Conservation (phyloP, 2,888 invertebrate species). For the Meghimatium bilineatum region DNA sequence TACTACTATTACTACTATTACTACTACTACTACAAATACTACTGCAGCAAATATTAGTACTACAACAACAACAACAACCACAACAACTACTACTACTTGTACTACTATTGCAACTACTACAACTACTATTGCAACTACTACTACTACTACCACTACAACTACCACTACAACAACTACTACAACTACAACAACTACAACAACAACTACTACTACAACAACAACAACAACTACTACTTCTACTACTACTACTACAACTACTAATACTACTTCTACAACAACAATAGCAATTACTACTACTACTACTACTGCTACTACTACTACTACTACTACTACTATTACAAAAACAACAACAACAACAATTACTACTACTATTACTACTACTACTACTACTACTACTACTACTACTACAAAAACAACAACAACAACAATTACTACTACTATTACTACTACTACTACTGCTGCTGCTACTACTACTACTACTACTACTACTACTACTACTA, state of each 20-base stretch:
- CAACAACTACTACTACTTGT: not conserved
- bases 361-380: not conserved
- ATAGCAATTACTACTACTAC: not conserved
- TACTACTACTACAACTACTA: not conserved
- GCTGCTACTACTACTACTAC: too few relatives aligned
- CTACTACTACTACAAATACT: too few relatives aligned
- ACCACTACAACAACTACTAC: constrained; percentile 10
- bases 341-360: not conserved
- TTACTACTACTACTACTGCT: too few relatives aligned
- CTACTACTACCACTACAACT: constrained; percentile 30
- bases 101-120: constrained; percentile 12
- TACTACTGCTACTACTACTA: constrained; percentile 11
- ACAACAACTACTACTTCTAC: constrained; percentile 10
- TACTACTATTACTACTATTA: too few relatives aligned
- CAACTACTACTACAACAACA: constrained; percentile 21
- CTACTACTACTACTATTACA: not conserved
- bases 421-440: too few relatives aligned
- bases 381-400: constrained; percentile 5
- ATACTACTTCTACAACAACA: not conserved
- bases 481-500: too few relatives aligned
- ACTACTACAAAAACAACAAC: too few relatives aligned
- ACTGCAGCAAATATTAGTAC: too few relatives aligned
- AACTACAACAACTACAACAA: constrained; percentile 12
- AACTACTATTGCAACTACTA: constrained; percentile 29
- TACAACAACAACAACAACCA: not conserved